Percentiles rank a stretch among this genome's conserved stretches.
Conservation (phyloP, 2,113 vertebrate species). For the Chiloscyllium plagiosum region DNA sequence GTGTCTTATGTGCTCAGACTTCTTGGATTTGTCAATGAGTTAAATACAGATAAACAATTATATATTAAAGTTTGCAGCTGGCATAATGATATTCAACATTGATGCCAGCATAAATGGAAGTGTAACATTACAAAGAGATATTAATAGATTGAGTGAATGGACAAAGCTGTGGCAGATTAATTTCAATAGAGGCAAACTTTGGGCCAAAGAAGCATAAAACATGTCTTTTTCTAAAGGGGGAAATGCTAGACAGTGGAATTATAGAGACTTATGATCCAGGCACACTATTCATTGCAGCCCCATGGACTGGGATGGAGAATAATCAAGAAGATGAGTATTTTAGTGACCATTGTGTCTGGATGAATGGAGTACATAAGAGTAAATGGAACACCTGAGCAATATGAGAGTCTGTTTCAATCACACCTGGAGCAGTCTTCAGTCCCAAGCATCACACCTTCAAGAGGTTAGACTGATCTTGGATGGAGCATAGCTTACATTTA, state of each 20-base stretch:
- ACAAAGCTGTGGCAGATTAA: too few species aligned
- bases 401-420: too few species aligned
- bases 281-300: background rate
- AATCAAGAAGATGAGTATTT: background rate
- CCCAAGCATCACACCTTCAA: too few species aligned
- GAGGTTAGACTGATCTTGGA: too few species aligned
- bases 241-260: background rate
- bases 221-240: background rate
- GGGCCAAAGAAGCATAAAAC: background rate
- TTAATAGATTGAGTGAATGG: too few species aligned
- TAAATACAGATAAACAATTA: background rate
- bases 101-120: too few species aligned
- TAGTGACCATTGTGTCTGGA: background rate
- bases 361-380: background rate
- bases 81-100: too few species aligned
- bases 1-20: too few species aligned
- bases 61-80: background rate
- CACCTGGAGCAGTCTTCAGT: too few species aligned
- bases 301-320: background rate
- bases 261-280: background rate
- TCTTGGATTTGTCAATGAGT: background rate
- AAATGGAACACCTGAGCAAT: background rate
- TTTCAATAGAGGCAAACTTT: too few species aligned
- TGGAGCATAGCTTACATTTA: too few species aligned
- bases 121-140: too few species aligned